These are phyloP conservation scores for Lepidurus apus DNA, from an alignment of 1,140 invertebrate genomes.

Conservation along the genomic window DNA sequence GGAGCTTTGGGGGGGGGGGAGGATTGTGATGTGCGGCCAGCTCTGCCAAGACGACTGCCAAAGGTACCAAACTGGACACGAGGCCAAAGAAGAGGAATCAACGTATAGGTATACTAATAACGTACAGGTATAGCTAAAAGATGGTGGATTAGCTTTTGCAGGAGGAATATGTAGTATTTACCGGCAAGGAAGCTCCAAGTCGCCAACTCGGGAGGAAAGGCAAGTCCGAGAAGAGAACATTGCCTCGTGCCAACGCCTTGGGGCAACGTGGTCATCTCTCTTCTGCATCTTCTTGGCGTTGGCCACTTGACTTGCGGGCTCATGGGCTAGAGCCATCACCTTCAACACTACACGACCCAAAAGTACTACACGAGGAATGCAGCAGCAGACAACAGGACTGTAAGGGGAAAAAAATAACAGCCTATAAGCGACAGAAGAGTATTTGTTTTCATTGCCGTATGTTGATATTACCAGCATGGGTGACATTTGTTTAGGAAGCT, in stretches of 20 bases:
- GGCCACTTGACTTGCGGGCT: background rate
- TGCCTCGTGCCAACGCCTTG: slow-evolving; percentile 20
- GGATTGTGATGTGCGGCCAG: background rate
- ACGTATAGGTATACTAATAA: too few relatives aligned
- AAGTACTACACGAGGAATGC: background rate
- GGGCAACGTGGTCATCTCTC: background rate
- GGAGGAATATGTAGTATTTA: background rate
- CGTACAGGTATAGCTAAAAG: too few relatives aligned
- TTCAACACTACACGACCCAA: background rate
- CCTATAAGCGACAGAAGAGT: slow-evolving; percentile 6
- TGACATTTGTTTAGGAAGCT: slow-evolving; percentile 10
- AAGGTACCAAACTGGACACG: background rate
- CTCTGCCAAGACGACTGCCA: too few relatives aligned
- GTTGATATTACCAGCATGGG: background rate
- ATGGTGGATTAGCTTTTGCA: too few relatives aligned
- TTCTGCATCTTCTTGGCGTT: background rate
- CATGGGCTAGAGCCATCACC: slow-evolving; percentile 5
- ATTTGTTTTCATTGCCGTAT: background rate
- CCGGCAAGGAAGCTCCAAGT: slow-evolving; percentile 1
- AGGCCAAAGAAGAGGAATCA: background rate
- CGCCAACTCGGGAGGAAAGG: background rate
- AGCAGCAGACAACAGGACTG: background rate
- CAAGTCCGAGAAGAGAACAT: background rate
- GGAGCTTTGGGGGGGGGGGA: background rate
- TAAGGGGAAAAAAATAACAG: background rate